These are phyloP conservation scores for Helogale parvula DNA, from an alignment of 2,113 vertebrate genomes.

Conservation along the genomic window DNA sequence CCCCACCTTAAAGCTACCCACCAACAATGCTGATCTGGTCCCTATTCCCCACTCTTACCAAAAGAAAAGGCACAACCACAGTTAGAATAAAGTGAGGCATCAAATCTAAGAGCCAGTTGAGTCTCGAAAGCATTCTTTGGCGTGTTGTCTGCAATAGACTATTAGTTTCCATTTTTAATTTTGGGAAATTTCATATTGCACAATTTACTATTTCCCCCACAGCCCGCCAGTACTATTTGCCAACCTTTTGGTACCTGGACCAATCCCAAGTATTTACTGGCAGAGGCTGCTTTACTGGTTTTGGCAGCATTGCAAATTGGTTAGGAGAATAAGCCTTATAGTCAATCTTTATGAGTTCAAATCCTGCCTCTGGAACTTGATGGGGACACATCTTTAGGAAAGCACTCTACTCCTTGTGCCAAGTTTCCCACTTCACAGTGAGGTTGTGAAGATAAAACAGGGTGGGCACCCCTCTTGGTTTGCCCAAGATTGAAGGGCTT, in stretches of 20 bases:
- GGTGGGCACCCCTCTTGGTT: background rate
- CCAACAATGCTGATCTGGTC: background rate
- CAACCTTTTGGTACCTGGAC: constrained; percentile 42
- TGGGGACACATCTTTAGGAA: background rate
- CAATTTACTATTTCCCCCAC: constrained; percentile 35
- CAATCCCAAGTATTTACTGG: constrained; percentile 43
- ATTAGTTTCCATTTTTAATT: constrained; percentile 58
- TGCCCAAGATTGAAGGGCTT: background rate
- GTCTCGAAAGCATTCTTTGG: constrained; percentile 53
- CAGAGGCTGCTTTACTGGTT: background rate
- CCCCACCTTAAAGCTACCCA: no score
- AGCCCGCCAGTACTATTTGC: constrained; percentile 3
- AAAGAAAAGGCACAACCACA: background rate
- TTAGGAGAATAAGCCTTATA: background rate
- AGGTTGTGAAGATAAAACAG: background rate
- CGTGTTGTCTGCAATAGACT: constrained; percentile 43
- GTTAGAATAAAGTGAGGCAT: background rate
- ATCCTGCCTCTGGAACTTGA: background rate
- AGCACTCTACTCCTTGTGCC: background rate
- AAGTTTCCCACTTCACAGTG: background rate
- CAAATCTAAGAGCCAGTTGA: background rate
- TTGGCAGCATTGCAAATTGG: background rate
- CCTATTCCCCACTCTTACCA: background rate
- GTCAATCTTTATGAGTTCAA: constrained; percentile 9
- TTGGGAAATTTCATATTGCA: constrained; percentile 57